Evolutionary conservation across 2,113 vertebrate genomes (phyloP), one percentile per base, ranked within the genome.

Genomic region (Gymnorhina tibicen): DNA sequence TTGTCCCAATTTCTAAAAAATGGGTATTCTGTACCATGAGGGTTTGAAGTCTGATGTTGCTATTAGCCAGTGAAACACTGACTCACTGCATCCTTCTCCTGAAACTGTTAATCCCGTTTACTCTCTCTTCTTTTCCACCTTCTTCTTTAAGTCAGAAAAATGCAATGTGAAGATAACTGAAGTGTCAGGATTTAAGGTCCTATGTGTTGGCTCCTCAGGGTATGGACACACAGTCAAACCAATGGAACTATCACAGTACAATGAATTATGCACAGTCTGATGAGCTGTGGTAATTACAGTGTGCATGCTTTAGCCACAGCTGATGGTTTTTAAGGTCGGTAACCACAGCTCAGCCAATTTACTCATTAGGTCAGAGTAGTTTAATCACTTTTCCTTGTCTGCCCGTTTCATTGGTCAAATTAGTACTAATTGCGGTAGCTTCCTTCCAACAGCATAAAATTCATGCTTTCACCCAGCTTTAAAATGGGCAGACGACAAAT

Each of bases 251-350:
- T 84, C 64, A 27, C 33, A 92, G 59, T 37, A 8, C 85, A 86
- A 81, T 77, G 80, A 84, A 46, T 86, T 93, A 70, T n/a, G 52
- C 91, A 33, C 95, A 81, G 75, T 84, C 79, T 84, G 47, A 84
- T 87, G 96, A 91, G 76, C 84, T 96, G 8, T 86, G 82, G 82
- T 94, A 90, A 91, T 95, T 95, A 91, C 59, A 74, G 59, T 47
- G 49, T 86, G 94, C 60, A 24, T 18, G 5, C 77, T 83, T 89
- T 80, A 95, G 92, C 68, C 60, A 92, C 91, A 77, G 86, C 88
- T 94, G 83, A 74, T 96, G 76, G 79, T 77, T 93, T 94, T 94
- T 93, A 94, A 90, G 92, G 88, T 96, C 92, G 86, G 76, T 96
- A 91, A 86, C 91, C 59, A 74, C 73, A 86, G 79, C 83, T 95